phyloP scores from a whole-genome alignment of 1,140 invertebrate species.

The Danaus melanippus region DNA sequence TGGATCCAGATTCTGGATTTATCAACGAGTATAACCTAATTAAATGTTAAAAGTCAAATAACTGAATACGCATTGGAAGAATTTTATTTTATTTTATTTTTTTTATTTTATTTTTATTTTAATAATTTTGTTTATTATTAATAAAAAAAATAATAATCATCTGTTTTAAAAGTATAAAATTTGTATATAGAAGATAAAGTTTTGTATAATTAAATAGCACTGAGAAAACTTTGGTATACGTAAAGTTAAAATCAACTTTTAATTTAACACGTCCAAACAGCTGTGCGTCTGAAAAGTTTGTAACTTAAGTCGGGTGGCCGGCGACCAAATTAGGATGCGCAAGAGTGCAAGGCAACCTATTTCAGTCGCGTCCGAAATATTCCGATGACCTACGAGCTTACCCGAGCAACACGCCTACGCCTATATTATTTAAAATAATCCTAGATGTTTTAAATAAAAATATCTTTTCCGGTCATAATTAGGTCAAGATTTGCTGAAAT shows the following conservation, averaged over 20 bases:
- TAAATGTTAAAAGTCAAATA: too few species aligned
- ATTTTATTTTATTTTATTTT: too few species aligned
- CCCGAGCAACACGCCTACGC: slow-evolving; percentile 33
- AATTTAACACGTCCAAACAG: slow-evolving; percentile 17
- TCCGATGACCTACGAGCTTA: slow-evolving; percentile 29
- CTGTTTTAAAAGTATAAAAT: too few species aligned
- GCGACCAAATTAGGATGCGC: slow-evolving; percentile 65
- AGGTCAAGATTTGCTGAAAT: slow-evolving; percentile 6
- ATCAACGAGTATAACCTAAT: slow-evolving; percentile 7
- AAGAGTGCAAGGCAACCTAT: slow-evolving; percentile 46
- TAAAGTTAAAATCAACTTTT: neutral
- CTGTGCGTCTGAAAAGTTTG: slow-evolving; percentile 33
- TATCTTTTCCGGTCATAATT: slow-evolving; percentile 4
- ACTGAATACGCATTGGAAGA: too few species aligned
- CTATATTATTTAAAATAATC: too few species aligned
- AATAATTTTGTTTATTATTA: too few species aligned
- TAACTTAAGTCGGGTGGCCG: slow-evolving; percentile 39
- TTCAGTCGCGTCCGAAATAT: slow-evolving; percentile 42
- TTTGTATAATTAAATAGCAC: too few species aligned
- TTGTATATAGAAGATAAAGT: too few species aligned
- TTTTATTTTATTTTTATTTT: too few species aligned
- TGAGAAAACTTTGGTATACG: neutral
- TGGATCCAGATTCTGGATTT: slow-evolving; percentile 9
- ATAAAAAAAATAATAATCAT: too few species aligned
- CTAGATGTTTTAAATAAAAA: slow-evolving; percentile 12